phyloP scores from a whole-genome alignment of 1,140 invertebrate species.

The Papilio polyxenes region DNA sequence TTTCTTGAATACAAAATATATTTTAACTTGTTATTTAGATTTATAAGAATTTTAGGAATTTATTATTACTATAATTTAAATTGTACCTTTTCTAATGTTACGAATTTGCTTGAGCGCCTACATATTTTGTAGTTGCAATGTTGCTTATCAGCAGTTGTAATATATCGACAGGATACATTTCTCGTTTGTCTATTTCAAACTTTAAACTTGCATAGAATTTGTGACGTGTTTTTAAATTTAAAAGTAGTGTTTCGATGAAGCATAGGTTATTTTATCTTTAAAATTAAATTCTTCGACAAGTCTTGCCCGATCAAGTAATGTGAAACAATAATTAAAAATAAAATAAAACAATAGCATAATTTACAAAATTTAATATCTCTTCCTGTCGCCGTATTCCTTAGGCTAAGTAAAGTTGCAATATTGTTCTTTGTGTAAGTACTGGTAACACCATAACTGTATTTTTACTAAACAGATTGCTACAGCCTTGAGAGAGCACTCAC shows the following conservation, averaged over 20 bases:
- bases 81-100: not conserved
- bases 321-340: not conserved
- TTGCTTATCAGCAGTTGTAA: too few species aligned
- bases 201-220: too few species aligned
- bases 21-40: not conserved
- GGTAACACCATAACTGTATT: slow-evolving; percentile 76
- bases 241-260: too few species aligned
- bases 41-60: not conserved
- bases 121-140: too few species aligned
- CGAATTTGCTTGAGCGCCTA: too few species aligned
- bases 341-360: slow-evolving; percentile 71
- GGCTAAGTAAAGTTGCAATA: slow-evolving; percentile 71
- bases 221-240: too few species aligned
- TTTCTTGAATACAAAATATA: slow-evolving; percentile 23
- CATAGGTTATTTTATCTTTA: too few species aligned
- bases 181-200: too few species aligned
- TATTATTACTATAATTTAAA: too few species aligned
- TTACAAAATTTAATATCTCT: slow-evolving; percentile 80
- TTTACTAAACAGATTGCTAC: slow-evolving; percentile 58
- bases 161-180: too few species aligned
- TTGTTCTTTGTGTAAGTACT: slow-evolving; percentile 72
- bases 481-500: slow-evolving; percentile 50
- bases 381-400: slow-evolving; percentile 70
- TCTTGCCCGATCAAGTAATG: not conserved
- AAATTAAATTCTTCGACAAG: too few species aligned